phyloP scores from a whole-genome alignment of 1,140 invertebrate genomes.

The Orchesella cincta region DNA sequence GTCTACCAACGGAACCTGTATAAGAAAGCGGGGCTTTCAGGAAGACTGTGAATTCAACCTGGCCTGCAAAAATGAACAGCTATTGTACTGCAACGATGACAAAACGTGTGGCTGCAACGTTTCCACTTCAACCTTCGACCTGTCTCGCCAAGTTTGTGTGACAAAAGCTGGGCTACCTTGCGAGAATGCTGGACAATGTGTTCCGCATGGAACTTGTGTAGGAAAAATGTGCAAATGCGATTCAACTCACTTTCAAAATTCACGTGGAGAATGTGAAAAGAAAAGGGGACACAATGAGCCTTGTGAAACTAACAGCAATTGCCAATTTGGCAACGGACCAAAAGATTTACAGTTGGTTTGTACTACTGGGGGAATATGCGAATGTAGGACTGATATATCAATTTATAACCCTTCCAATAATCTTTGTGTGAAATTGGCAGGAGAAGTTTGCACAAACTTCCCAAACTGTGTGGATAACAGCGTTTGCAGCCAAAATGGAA shows the following conservation, averaged over 20 bases:
- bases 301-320: not conserved
- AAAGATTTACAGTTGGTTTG: not conserved
- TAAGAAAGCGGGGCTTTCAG: not conserved
- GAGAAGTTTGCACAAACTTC: not conserved
- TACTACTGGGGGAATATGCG: not conserved
- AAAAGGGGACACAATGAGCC: not conserved
- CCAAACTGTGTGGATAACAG: slow-evolving; percentile 5
- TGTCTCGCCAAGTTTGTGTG: not conserved
- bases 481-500: not conserved
- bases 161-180: not conserved
- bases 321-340: not conserved
- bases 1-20: not conserved
- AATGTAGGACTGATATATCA: not conserved
- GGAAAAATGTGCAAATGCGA: not conserved
- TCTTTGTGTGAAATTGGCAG: not conserved
- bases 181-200: not conserved
- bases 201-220: not conserved
- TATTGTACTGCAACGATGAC: not conserved
- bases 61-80: not conserved
- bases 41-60: not conserved
- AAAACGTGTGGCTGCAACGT: not conserved
- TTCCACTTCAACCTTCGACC: not conserved
- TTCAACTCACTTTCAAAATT: not conserved
- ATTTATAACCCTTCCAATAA: not conserved
- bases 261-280: not conserved